Evolutionary conservation across 2,113 vertebrate genomes (phyloP), one percentile per base, ranked within the genome.

Genomic region (Psephotus haematonotus): DNA sequence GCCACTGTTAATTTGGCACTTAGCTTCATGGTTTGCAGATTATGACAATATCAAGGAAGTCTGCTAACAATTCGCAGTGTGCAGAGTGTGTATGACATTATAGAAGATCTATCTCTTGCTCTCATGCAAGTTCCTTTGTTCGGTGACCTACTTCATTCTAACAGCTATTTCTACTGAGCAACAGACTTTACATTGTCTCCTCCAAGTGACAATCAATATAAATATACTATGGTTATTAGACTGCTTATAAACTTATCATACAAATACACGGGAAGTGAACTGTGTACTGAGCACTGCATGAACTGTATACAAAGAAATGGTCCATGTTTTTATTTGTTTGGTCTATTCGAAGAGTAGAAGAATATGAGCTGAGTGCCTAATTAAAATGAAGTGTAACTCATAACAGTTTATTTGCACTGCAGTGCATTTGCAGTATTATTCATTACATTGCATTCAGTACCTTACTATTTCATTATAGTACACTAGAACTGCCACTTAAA

Each of bases 381-480:
- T 92, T 91, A 92, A 96, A 92, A 95, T 86, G 69, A 96, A 96
- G 90, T 82, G 88, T 84, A 90, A 88, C 82, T 92, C 90, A 17
- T 93, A 89, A 90, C 62, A 43, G 79, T 90, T 86, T 86, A 94
- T 95, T 95, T 95, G 83, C 92, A 57, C 86, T 53, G 92, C 72
- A 52, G 95, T 81, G 72, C 92, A 41, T 92, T 86, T 86, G 69
- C 92, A 52, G 7, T 52, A 7, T 84, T 82, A 63, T 63, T 93
- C 76, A 78, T 88, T 82, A 44, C 79, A 2, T 13, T 39, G 88
- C 77, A 31, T 75, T 96, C 88, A 49, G 72, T 17, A 5, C 93
- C 82, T 90, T 67, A 25, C 47, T 43, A 37, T 77, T 86, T 57
- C 86, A 64, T 71, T 86, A 55, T 3, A 70, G 24, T 3, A 41